These are phyloP conservation scores for Dysidea cf. avara DNA, from an alignment of 37 sponge, comb jelly and placozoan genomes.

Conservation along the genomic window DNA sequence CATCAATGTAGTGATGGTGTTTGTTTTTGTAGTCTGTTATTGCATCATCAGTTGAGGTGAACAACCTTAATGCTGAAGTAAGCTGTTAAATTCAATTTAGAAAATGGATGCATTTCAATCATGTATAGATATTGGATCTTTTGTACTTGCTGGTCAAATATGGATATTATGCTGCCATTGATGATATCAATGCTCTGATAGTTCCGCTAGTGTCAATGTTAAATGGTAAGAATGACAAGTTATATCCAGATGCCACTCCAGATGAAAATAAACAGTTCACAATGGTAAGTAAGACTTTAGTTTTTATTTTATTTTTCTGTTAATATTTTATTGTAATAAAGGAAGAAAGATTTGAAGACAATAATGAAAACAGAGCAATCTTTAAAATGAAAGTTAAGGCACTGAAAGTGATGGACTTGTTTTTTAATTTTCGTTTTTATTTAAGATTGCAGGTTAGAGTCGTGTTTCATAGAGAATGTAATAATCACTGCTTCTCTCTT, in stretches of 20 bases:
- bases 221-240: conserved; percentile 70
- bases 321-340: conserved; percentile 11
- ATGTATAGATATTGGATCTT: conserved; percentile 39
- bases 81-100: not conserved
- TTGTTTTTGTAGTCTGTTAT: not conserved
- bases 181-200: conserved; percentile 63
- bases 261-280: too few relatives aligned
- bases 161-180: conserved; percentile 71
- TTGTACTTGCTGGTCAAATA: conserved; percentile 53
- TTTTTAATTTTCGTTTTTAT: conserved; percentile 59
- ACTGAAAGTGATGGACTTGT: conserved; percentile 46
- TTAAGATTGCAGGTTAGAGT: conserved; percentile 31
- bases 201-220: conserved; percentile 50
- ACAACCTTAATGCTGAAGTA: conserved; percentile 23
- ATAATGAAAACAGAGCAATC: conserved; percentile 41
- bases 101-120: not conserved
- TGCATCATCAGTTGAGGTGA: not conserved
- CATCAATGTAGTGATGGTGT: conserved; percentile 4
- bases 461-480: not conserved
- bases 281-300: too few relatives aligned
- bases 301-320: conserved; percentile 7
- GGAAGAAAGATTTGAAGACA: conserved; percentile 21
- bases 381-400: conserved; percentile 53
- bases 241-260: not conserved
- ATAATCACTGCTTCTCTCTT: not conserved